Evolutionary conservation across 2,113 vertebrate species (phyloP).

Genomic region (Thymallus thymallus): DNA sequence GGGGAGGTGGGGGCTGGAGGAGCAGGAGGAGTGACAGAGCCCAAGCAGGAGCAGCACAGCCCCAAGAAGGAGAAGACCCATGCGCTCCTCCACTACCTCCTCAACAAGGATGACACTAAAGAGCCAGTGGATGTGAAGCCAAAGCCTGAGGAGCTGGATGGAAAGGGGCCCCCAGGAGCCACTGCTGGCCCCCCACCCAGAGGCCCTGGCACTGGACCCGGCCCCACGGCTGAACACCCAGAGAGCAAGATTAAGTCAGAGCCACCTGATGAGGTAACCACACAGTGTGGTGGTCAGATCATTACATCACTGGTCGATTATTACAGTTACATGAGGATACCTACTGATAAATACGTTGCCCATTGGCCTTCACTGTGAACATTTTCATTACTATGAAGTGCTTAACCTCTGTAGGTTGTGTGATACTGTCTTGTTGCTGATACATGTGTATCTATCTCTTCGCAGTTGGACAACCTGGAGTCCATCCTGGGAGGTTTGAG

Average conservation of each 20-base stretch:
- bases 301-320: too few species aligned
- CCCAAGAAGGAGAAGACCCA: conserved; percentile 93
- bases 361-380: background rate
- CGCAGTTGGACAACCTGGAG: conserved; percentile 90
- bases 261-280: conserved; percentile 81
- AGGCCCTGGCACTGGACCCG: conserved; percentile 51
- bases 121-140: conserved; percentile 86
- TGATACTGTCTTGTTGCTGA: background rate
- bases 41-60: conserved; percentile 88
- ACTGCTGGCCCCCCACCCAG: conserved; percentile 63
- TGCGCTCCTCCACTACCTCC: conserved; percentile 86
- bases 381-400: background rate
- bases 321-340: too few species aligned
- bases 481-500: conserved; percentile 90
- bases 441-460: conserved; percentile 15
- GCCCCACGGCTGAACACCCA: conserved; percentile 71
- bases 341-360: too few species aligned
- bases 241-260: conserved; percentile 88
- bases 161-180: conserved; percentile 68
- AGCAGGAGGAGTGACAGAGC: conserved; percentile 60
- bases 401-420: background rate
- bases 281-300: too few species aligned
- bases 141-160: conserved; percentile 80
- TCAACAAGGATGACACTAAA: conserved; percentile 86
- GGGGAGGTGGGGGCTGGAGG: conserved; percentile 49